Evolutionary conservation across 2,888 invertebrate genomes (phyloP), one percentile per base, ranked within the genome.

Genomic region (Leptopilina myrica): DNA sequence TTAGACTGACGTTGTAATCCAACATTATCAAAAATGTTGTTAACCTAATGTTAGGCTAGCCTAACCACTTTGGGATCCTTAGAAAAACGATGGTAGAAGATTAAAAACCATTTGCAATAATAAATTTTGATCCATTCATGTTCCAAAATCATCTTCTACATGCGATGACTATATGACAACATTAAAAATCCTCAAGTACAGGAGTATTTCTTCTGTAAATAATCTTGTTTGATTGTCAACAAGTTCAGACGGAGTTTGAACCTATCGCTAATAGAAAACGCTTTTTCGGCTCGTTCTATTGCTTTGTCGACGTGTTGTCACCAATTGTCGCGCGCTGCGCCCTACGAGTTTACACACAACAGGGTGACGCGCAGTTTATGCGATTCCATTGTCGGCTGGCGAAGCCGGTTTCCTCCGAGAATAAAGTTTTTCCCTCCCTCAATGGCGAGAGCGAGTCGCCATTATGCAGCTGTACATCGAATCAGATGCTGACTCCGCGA

Each of bases 281-380:
- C 81, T 80, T 80, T 81, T 76, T 81, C 78, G 73, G 76, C 77
- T 86, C 84, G 85, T 87, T 87, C 84, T 83, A 82, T 78, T 80
- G 84, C 84, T 86, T 87, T 88, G 87, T 88, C 86, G 86, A 87
- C 85, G 84, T 88, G 88, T 90, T 90, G 89, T 90, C 88, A 87
- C 86, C 89, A 87, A 89, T 89, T 88, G 89, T 89, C 87, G 88
- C 85, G 86, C 86, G 83, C 83, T 86, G 88, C 84, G 89, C 89
- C 90, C 90, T 86, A 88, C 85, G 88, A 90, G 89, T 90, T 90
- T 90, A 90, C 88, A 89, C 88, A 90, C 90, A 90, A 90, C 89
- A 89, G 89, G 87, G 86, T 88, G 88, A 88, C 87, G 83, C 83
- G 87, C 87, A 87, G 87, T 89, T 89, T 89, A 89, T 89, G 89